phyloP scores from a whole-genome alignment of 2,888 invertebrate genomes.

The Diogma glabrata region DNA sequence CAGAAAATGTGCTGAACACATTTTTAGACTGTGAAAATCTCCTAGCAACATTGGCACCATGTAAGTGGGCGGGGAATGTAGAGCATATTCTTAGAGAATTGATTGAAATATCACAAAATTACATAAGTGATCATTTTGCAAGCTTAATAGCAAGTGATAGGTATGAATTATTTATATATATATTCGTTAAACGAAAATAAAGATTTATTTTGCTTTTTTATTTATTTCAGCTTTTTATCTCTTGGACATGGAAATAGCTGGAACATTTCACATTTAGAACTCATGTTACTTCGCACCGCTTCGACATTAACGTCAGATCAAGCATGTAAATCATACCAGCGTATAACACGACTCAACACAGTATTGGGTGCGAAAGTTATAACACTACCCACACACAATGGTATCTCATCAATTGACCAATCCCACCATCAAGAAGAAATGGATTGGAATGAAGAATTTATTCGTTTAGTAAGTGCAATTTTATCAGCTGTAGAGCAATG shows the following conservation, averaged over 20 bases:
- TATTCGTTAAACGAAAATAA: no score
- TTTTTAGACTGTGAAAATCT: constrained; percentile 76
- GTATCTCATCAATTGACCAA: constrained; percentile 19
- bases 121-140: constrained; percentile 64
- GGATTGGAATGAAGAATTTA: constrained; percentile 43
- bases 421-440: constrained; percentile 28
- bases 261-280: constrained; percentile 64
- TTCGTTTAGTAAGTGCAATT: constrained; percentile 49
- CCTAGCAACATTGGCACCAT: constrained; percentile 60
- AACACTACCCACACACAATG: constrained; percentile 32
- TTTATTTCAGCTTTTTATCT: constrained; percentile 41
- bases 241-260: constrained; percentile 60
- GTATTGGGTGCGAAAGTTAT: constrained; percentile 35
- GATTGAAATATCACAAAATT: constrained; percentile 68
- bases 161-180: no score
- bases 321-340: constrained; percentile 64
- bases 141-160: constrained; percentile 54
- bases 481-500: constrained; percentile 57
- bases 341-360: constrained; percentile 34
- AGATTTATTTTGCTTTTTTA: no score
- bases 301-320: constrained; percentile 70
- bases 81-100: constrained; percentile 67
- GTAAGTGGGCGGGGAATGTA: constrained; percentile 64
- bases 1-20: constrained; percentile 71
- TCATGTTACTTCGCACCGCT: constrained; percentile 65